Evolutionary conservation across 2,113 vertebrate genomes (phyloP).

Genomic region (Phrynosoma blainvillii): DNA sequence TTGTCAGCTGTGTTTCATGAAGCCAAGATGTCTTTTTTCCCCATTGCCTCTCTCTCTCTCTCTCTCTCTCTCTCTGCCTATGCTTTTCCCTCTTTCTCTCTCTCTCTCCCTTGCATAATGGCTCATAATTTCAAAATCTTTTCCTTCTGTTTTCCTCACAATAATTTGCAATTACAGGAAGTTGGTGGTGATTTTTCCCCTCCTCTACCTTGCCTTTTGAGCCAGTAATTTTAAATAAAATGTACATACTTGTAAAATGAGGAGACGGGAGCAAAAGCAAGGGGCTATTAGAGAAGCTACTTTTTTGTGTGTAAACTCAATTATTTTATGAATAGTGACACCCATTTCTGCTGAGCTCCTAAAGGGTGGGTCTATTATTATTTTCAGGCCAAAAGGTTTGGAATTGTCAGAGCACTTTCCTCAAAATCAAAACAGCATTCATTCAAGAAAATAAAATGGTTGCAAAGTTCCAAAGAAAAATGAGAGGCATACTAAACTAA

Average conservation of each 20-base stretch:
- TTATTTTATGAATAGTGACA: slow-evolving; percentile 92
- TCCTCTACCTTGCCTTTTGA: slow-evolving; percentile 84
- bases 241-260: slow-evolving; percentile 88
- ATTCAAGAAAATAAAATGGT: slow-evolving; percentile 65
- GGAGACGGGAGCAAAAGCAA: too few species aligned
- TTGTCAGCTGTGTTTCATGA: slow-evolving; percentile 99
- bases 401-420: slow-evolving; percentile 65
- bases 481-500: slow-evolving; percentile 46
- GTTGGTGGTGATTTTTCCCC: slow-evolving; percentile 92
- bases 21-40: slow-evolving; percentile 86
- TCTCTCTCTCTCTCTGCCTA: slow-evolving; percentile 71
- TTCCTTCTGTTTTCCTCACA: slow-evolving; percentile 98
- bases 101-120: slow-evolving; percentile 87
- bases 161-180: slow-evolving; percentile 99
- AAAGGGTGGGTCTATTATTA: slow-evolving; percentile 73
- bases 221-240: slow-evolving; percentile 92
- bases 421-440: slow-evolving; percentile 72
- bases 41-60: slow-evolving; percentile 76
- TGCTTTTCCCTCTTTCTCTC: slow-evolving; percentile 71
- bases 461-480: slow-evolving; percentile 46
- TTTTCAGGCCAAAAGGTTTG: slow-evolving; percentile 76
- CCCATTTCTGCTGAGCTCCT: slow-evolving; percentile 83
- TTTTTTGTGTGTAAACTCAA: slow-evolving; percentile 90
- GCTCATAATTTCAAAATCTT: slow-evolving; percentile 99
- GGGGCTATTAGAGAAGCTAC: slow-evolving; percentile 82